Evolutionary conservation across 1,140 invertebrate species (phyloP), one percentile per base, ranked within the genome.

Genomic region (Contarinia nasturtii): DNA sequence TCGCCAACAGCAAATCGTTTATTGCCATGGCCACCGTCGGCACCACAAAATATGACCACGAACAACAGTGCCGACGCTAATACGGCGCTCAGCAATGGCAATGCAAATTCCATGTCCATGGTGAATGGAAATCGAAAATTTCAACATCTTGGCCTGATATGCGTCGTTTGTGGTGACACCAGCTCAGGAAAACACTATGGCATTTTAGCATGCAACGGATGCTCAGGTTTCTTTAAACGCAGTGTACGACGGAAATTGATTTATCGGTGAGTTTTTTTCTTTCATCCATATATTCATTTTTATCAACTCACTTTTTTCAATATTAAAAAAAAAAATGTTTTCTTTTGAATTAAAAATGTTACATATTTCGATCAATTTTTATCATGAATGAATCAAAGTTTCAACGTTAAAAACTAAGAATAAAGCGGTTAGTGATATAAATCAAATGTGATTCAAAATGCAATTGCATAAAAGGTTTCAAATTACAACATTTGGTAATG

Each of bases 201-300:
- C 0, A 98, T 98, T 51, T 72, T 98, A n/a, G 94, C 93, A 1
- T 98, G 95, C 66, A 98, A 98, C 57, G 95, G 95, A 0, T 98
- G 95, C 70, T 93, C 87, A 43, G 95, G 94, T 2, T 98, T 98
- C 70, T 98, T 98, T 72, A 98, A 98, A 60, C 67, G 95, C 51
- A 94, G 89, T 52, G 95, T 98, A 21, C 72, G 95, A 33, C 74
- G 94, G 52, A 94, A 96, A 69, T 74, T 98, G 38, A 97, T 98
- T 52, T 98, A 98, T 71, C 86, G 92, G 92, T 94, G 53, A 60
- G 67, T 67, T 46, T 27, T 5, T 27, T 27, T 27, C 27, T 27
- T 27, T 27, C 3, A 27, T n/a, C n/a, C n/a, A n/a, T n/a, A n/a
- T n/a, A n/a, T n/a, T n/a, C n/a, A n/a, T n/a, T n/a, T n/a, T n/a